Conservation (phyloP, 2,113 vertebrate genomes). For the Barbus barbus region DNA sequence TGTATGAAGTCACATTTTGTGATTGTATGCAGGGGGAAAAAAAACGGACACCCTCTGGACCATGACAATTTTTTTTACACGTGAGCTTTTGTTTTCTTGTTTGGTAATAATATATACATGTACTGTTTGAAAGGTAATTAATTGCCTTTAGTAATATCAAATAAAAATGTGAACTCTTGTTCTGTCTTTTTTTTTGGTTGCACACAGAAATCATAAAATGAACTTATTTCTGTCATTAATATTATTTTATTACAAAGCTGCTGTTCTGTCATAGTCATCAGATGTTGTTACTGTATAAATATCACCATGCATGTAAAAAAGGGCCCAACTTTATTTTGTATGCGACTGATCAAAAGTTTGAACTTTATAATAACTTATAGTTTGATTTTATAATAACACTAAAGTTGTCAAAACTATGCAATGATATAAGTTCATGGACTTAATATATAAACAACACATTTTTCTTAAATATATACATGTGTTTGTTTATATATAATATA, state of each 20-base stretch:
- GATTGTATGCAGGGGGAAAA: neutral
- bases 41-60: neutral
- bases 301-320: too few relatives aligned
- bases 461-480: too few relatives aligned
- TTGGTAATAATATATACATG: neutral
- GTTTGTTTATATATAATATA: too few relatives aligned
- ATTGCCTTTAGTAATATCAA: neutral
- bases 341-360: too few relatives aligned
- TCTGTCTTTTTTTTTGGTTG: neutral
- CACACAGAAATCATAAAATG: neutral
- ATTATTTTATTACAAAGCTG: too few relatives aligned
- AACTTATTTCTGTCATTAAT: neutral
- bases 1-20: neutral
- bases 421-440: too few relatives aligned
- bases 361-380: too few relatives aligned
- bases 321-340: neutral
- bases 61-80: neutral
- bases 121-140: neutral
- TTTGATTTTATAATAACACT: too few relatives aligned
- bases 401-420: too few relatives aligned
- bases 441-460: too few relatives aligned
- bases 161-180: neutral
- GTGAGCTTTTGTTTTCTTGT: neutral
- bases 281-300: too few relatives aligned
- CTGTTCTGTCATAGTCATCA: too few relatives aligned